Evolutionary conservation across 2,797 vertebrate genomes (phyloP).

Genomic region (Antennarius maculatus): DNA sequence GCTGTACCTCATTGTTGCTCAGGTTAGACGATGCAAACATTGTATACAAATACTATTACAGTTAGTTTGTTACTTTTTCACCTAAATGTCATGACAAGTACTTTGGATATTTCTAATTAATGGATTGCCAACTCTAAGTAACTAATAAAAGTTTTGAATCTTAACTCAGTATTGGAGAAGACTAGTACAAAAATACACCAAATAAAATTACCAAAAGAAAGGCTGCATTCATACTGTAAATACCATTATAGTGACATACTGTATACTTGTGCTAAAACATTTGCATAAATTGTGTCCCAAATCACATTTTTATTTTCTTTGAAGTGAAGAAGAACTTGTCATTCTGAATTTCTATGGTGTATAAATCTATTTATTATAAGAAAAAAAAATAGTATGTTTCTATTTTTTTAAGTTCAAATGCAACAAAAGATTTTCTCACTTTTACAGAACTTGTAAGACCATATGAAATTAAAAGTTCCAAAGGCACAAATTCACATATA

Average conservation of each 20-base stretch:
- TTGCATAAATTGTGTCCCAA: not conserved
- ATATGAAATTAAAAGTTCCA: conserved; percentile 18
- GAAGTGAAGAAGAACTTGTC: not conserved
- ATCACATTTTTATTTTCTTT: not conserved
- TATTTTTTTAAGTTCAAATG: conserved; percentile 1
- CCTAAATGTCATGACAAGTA: not conserved
- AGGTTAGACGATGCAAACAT: conserved; percentile 18
- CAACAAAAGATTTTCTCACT: not conserved
- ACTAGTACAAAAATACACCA: not conserved
- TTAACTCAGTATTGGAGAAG: not conserved
- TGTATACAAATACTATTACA: not conserved
- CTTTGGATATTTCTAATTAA: not conserved
- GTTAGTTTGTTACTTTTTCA: not conserved
- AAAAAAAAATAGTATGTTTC: not conserved
- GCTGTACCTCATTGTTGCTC: conserved; percentile 32
- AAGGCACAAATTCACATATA: conserved; percentile 27
- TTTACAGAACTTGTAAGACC: conserved; percentile 8
- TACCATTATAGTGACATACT: not conserved
- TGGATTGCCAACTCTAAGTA: not conserved
- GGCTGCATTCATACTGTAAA: too few species aligned
- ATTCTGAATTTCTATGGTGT: not conserved
- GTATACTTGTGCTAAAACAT: not conserved
- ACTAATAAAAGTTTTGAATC: not conserved
- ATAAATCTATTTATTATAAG: conserved; percentile 7
- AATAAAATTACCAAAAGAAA: not conserved